phyloP scores from a whole-genome alignment of 2,797 vertebrate species.

The Denticeps clupeoides region DNA sequence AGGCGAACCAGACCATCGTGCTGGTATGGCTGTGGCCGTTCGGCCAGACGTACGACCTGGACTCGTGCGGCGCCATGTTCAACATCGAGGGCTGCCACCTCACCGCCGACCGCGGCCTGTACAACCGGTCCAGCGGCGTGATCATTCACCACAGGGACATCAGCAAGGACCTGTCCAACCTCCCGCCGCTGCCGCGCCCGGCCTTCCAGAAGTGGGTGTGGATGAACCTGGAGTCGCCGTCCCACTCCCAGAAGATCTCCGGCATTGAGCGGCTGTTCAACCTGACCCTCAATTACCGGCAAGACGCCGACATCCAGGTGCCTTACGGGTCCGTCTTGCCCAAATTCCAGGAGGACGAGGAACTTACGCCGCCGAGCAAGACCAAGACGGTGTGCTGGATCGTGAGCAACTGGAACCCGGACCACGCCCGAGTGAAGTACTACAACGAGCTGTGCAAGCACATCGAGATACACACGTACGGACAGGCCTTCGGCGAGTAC shows the following conservation, averaged over 20 bases:
- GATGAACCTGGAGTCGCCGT: conserved; percentile 75
- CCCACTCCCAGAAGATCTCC: conserved; percentile 65
- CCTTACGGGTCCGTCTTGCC: conserved; percentile 70
- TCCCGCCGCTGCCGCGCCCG: conserved; percentile 65
- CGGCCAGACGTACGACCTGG: conserved; percentile 66
- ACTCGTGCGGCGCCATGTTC: conserved; percentile 63
- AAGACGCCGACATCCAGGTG: conserved; percentile 71
- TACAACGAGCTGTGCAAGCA: conserved; percentile 70
- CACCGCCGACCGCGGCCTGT: conserved; percentile 65
- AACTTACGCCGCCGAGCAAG: conserved; percentile 64
- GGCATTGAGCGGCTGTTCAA: conserved; percentile 74
- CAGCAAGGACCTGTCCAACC: conserved; percentile 67
- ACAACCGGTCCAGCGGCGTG: conserved; percentile 65
- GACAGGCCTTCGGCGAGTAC: conserved; percentile 70
- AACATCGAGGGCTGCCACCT: conserved; percentile 68
- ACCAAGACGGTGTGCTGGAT: conserved; percentile 70
- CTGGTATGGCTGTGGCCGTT: conserved; percentile 76
- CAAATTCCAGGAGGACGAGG: conserved; percentile 53
- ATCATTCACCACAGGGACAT: conserved; percentile 73
- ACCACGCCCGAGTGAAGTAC: conserved; percentile 69
- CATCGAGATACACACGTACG: conserved; percentile 67
- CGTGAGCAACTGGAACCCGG: conserved; percentile 74
- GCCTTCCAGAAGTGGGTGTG: conserved; percentile 76
- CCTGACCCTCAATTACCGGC: conserved; percentile 67
- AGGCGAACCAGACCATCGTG: conserved; percentile 65